phyloP scores from a whole-genome alignment of 1,140 invertebrate genomes.

The Listronotus oregonensis region DNA sequence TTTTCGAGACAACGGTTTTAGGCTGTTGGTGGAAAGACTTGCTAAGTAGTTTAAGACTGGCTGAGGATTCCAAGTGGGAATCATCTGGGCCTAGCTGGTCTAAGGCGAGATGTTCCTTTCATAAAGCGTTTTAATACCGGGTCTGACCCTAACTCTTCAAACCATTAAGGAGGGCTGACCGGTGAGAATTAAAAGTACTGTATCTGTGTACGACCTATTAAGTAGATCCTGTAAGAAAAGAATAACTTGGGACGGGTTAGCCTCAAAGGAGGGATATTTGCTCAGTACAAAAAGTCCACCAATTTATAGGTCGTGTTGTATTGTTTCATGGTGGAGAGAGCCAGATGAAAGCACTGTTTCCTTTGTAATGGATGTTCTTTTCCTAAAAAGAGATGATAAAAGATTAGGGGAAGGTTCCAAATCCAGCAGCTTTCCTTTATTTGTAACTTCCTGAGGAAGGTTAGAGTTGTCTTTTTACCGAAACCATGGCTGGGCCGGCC shows the following conservation, averaged over 20 bases:
- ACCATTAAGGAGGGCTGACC: slow-evolving; percentile 14
- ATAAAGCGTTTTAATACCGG: slow-evolving; percentile 35
- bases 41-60: slow-evolving; percentile 20
- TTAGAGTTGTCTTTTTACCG: no score
- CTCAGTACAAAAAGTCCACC: slow-evolving; percentile 25
- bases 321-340: slow-evolving; percentile 8
- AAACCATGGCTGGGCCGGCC: slow-evolving; percentile 8
- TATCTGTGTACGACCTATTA: not conserved
- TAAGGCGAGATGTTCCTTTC: slow-evolving; percentile 41
- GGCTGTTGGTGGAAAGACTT: not conserved
- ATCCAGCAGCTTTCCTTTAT: not conserved
- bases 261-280: no score
- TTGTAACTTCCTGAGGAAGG: not conserved
- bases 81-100: slow-evolving; percentile 40
- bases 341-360: not conserved
- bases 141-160: slow-evolving; percentile 11
- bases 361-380: slow-evolving; percentile 2
- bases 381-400: slow-evolving; percentile 12
- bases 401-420: not conserved
- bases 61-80: slow-evolving; percentile 40
- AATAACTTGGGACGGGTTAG: not conserved
- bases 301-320: slow-evolving; percentile 3
- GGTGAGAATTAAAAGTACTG: slow-evolving; percentile 13
- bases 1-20: slow-evolving; percentile 20
- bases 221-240: no score